Percentiles rank a stretch among this genome's conserved stretches.
phyloP scores from a whole-genome alignment of 2,113 vertebrate species.

The Sinocyclocheilus anophthalmus region DNA sequence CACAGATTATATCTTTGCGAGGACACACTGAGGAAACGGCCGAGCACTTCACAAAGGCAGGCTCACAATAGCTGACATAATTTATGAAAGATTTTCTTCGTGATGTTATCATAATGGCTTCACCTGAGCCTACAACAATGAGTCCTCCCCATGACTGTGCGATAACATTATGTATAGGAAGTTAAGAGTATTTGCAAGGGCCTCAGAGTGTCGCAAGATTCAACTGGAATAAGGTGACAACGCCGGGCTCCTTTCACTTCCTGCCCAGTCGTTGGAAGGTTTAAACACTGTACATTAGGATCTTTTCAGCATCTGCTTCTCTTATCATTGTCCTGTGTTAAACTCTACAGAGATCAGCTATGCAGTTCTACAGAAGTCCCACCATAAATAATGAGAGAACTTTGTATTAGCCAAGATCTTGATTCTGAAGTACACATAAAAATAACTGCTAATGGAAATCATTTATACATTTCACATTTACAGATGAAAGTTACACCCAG shows the following conservation, averaged over 20 bases:
- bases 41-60: constrained; percentile 10
- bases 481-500: background rate
- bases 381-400: background rate
- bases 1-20: constrained; percentile 16
- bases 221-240: constrained; percentile 13
- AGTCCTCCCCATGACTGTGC: background rate
- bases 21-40: constrained; percentile 1
- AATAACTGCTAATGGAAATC: too few relatives aligned
- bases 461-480: background rate
- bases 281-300: background rate
- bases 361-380: background rate
- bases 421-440: background rate
- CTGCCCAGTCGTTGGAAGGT: background rate
- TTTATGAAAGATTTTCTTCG: constrained; percentile 20
- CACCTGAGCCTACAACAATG: constrained; percentile 28
- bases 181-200: constrained; percentile 1
- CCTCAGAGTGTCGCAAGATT: background rate
- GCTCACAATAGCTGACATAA: constrained; percentile 38
- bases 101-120: constrained; percentile 27
- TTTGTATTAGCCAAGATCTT: background rate
- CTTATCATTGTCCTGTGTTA: background rate
- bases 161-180: constrained; percentile 35
- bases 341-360: background rate
- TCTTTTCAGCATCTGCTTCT: background rate
- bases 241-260: constrained; percentile 7